These are phyloP conservation scores for Endotricha flammealis DNA, from an alignment of 2,888 invertebrate species.

Conservation along the genomic window DNA sequence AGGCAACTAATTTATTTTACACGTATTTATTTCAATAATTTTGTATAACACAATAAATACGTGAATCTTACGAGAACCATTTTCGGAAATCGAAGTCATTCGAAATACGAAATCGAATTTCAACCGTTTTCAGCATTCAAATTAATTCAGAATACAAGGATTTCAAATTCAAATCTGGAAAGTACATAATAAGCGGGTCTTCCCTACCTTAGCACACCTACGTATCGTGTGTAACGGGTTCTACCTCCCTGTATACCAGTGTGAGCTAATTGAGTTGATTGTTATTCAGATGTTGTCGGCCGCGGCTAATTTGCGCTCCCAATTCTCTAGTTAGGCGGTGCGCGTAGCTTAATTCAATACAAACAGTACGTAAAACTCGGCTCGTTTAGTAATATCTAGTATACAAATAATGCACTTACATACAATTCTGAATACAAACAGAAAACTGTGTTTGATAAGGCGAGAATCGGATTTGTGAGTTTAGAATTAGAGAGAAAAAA, in stretches of 20 bases:
- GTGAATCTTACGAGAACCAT: too few species aligned
- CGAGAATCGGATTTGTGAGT: too few species aligned
- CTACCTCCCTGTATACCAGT: slow-evolving; percentile 9
- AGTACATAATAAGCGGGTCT: too few species aligned
- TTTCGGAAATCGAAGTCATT: too few species aligned
- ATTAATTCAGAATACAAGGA: too few species aligned
- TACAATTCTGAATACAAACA: neutral
- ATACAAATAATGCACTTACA: neutral
- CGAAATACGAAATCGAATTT: too few species aligned
- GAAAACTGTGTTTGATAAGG: too few species aligned
- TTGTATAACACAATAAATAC: too few species aligned
- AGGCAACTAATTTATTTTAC: neutral
- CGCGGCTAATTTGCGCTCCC: slow-evolving; percentile 48
- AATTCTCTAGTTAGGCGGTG: slow-evolving; percentile 42
- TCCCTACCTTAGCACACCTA: too few species aligned
- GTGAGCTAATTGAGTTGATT: slow-evolving; percentile 37
- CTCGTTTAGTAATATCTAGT: slow-evolving; percentile 19
- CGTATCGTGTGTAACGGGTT: slow-evolving; percentile 16
- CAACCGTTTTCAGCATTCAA: too few species aligned
- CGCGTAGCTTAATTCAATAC: slow-evolving; percentile 46
- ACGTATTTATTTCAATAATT: slow-evolving; percentile 2
- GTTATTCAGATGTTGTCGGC: slow-evolving; percentile 50
- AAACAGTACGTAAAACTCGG: slow-evolving; percentile 36
- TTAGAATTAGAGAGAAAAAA: too few species aligned
- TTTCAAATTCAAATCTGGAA: too few species aligned